phyloP scores from a whole-genome alignment of 2,888 invertebrate species.

The Acleris holmiana region DNA sequence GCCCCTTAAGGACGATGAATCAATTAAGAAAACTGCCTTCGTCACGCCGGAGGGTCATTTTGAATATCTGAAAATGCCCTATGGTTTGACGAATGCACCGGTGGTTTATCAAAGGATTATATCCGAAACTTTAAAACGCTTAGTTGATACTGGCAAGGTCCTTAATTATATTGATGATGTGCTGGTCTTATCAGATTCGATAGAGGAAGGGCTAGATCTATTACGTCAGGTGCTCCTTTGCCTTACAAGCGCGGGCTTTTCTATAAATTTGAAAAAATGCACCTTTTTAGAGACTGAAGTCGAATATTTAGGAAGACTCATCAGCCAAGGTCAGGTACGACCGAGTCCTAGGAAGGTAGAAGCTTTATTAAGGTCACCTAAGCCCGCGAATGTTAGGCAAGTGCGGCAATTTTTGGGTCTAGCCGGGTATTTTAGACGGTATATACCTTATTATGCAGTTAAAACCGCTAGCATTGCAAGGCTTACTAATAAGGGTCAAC shows the following conservation, averaged over 20 bases:
- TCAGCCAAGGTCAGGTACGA: constrained; percentile 6
- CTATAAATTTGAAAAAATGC: constrained; percentile 40
- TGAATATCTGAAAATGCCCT: background rate
- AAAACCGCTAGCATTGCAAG: constrained; percentile 4
- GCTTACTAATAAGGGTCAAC: constrained; percentile 21
- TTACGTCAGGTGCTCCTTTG: background rate
- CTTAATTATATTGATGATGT: background rate
- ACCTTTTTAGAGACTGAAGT: constrained; percentile 38
- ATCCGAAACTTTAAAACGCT: background rate
- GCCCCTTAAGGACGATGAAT: background rate
- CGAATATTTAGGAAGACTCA: constrained; percentile 40
- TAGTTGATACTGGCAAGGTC: background rate
- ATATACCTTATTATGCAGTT: constrained; percentile 4
- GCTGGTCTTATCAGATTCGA: background rate
- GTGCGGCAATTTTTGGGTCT: constrained; percentile 30
- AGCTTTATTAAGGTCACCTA: constrained; percentile 19
- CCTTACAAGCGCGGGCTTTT: constrained; percentile 38
- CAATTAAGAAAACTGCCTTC: background rate
- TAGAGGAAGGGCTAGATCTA: background rate
- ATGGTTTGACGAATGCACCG: constrained; percentile 9
- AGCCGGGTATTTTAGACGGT: constrained; percentile 13
- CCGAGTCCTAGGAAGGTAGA: constrained; percentile 11
- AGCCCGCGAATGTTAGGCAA: constrained; percentile 20
- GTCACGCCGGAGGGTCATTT: background rate
- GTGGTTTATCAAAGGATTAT: background rate